Base-by-base conservation (phyloP, 2,113 vertebrate species). In the Scytalopus superciliaris region DNA sequence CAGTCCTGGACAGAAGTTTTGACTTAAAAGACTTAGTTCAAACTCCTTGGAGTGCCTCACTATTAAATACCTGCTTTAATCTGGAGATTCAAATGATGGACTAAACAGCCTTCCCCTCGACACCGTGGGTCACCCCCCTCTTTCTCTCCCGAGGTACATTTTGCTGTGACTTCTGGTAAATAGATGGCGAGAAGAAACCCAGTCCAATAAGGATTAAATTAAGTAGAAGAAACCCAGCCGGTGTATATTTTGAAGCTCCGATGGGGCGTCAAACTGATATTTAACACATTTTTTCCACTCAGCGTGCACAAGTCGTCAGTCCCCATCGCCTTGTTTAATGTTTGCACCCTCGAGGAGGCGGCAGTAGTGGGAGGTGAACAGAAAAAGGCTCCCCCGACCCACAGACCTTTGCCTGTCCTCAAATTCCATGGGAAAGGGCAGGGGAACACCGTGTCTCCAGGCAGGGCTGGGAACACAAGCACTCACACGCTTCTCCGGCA, bases 211-310 rank as follows among this genome's bases (percentile, higher is more conserved):
- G 97, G 97, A 97, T 96, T 98, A 97, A 97, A 98, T 98, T 97
- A 98, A 97, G 97, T 97, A 98, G 97, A 98, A 98, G 96, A 97
- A 97, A 95, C 91, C 94, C 91, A 97, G 93, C 80, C 89, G 21
- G 53, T 96, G 78, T 89, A 87, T 96, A 93, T 95, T 97, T 96
- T 97, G 96, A 96, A 97, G 81, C 91, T 93, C 88, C 62, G 88
- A 77, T 95, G 96, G 97, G 97, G 97, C 59, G 91, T 97, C 97
- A 97, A 98, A 97, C 97, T 44, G 87, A 95, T 96, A 80, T 97
- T 98, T 97, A 98, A 97, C 96, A 93, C 94, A 95, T 97, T 98
- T 97, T 97, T 98, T 96, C 97, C 97, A 97, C 96, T 97, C 96
- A 90, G 56, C 96, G 95, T 96, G 96, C 92, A 93, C 92, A 97